A percentile compares a stretch with the other conserved stretches of the same genome.
Conservation (phyloP, 2,113 vertebrate species). For the Poeciliopsis turrubarensis region DNA sequence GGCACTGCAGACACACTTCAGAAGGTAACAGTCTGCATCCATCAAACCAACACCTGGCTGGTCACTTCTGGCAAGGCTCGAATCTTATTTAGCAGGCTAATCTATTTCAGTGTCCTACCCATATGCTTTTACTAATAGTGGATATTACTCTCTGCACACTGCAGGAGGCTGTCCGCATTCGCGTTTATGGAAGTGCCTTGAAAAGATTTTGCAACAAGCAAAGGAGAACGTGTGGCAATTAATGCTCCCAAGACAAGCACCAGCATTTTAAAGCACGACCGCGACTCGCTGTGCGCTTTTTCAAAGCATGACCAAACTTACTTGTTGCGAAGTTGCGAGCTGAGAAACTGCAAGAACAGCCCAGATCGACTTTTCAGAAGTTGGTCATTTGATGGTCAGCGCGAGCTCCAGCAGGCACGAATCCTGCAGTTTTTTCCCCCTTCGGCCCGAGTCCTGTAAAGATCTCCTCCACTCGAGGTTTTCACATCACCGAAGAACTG, state of each 20-base stretch:
- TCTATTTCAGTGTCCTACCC: background rate
- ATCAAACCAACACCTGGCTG: constrained; percentile 6
- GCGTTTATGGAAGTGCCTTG: background rate
- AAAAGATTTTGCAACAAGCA: constrained; percentile 1
- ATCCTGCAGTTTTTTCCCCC: constrained; percentile 45
- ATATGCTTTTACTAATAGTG: background rate
- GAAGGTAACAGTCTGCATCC: background rate
- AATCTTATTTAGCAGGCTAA: background rate
- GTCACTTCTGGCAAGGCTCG: constrained; percentile 9
- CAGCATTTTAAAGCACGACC: background rate
- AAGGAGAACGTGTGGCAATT: background rate
- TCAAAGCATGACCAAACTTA: constrained; percentile 37
- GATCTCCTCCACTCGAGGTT: constrained; percentile 1
- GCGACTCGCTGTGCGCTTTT: background rate
- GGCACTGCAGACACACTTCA: background rate
- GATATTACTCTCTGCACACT: background rate
- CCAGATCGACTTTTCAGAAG: constrained; percentile 60
- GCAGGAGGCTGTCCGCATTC: background rate
- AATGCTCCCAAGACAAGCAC: background rate
- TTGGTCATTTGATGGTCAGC: constrained; percentile 62
- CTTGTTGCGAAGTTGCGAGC: constrained; percentile 21
- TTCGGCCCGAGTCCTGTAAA: constrained; percentile 4
- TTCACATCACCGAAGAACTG: constrained; percentile 18
- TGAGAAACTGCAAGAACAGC: constrained; percentile 38
- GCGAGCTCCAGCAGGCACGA: constrained; percentile 29